These are phyloP conservation scores for Rhodeus uyekii DNA, from an alignment of 2,797 vertebrate genomes.

Conservation along the genomic window DNA sequence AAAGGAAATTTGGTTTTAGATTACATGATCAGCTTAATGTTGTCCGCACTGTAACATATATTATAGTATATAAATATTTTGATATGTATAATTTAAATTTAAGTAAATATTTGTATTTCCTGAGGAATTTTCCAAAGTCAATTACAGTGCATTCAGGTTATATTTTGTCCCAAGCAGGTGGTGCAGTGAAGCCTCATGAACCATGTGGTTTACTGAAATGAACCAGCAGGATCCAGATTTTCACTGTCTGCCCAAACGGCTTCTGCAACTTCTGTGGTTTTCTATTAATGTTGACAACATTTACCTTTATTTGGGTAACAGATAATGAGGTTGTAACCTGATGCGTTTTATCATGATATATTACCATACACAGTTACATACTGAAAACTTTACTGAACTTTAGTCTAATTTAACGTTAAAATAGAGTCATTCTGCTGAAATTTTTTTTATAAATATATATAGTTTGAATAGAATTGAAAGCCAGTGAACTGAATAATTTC, in stretches of 20 bases:
- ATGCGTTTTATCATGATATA: not conserved
- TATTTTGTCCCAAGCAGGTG: not conserved
- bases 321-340: not conserved
- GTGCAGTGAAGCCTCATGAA: not conserved
- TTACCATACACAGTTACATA: not conserved
- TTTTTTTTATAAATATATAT: too few relatives aligned
- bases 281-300: not conserved
- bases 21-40: not conserved
- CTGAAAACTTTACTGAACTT: not conserved
- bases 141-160: not conserved
- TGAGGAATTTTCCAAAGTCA: not conserved
- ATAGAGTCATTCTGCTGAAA: not conserved
- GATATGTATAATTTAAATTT: too few relatives aligned
- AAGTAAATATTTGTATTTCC: too few relatives aligned
- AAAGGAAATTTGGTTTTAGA: not conserved
- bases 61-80: too few relatives aligned
- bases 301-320: not conserved
- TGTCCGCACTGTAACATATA: too few relatives aligned
- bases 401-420: not conserved
- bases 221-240: not conserved
- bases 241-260: not conserved
- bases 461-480: not conserved
- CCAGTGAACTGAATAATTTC: not conserved
- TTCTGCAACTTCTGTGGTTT: not conserved
- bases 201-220: conserved; percentile 6